Percentiles rank a stretch among this genome's conserved stretches.
Evolutionary conservation across 2,797 vertebrate species (phyloP).

Genomic region (Coccyzus lansbergi): DNA sequence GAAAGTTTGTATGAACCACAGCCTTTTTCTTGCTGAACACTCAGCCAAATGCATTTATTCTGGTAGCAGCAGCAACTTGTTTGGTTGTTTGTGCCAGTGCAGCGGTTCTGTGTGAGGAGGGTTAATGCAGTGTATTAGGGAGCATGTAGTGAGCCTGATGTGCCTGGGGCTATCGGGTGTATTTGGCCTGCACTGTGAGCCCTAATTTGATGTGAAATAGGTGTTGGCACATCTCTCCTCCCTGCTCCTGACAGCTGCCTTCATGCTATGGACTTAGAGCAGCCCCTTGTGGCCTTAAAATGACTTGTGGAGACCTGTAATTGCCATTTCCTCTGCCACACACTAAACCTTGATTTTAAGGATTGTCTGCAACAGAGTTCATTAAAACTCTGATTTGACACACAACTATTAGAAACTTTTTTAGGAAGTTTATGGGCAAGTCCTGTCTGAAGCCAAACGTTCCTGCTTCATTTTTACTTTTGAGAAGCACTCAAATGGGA

Average conservation of each 20-base stretch:
- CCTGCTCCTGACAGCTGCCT: not conserved
- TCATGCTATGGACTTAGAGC: constrained; percentile 24
- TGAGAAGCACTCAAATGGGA: not conserved
- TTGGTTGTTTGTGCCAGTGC: not conserved
- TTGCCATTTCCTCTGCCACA: not conserved
- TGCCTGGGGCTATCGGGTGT: not conserved
- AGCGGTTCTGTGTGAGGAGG: accelerated
- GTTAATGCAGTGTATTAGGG: accelerated
- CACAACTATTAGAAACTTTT: not conserved
- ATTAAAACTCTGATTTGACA: not conserved
- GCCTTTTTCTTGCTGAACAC: not conserved
- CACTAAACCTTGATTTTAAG: not conserved
- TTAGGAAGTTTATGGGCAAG: not conserved
- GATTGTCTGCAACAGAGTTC: not conserved
- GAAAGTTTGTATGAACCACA: not conserved
- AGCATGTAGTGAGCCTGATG: not conserved
- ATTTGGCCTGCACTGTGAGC: accelerated
- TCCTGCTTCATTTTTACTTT: not conserved
- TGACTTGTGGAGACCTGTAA: not conserved
- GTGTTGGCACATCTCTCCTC: not conserved
- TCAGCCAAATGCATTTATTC: not conserved
- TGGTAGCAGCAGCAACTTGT: not conserved
- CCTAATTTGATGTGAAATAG: accelerated
- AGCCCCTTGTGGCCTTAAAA: constrained; percentile 64
- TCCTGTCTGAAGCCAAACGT: not conserved